Conservation (phyloP, 2,888 invertebrate species). For the Pilophorus perplexus region DNA sequence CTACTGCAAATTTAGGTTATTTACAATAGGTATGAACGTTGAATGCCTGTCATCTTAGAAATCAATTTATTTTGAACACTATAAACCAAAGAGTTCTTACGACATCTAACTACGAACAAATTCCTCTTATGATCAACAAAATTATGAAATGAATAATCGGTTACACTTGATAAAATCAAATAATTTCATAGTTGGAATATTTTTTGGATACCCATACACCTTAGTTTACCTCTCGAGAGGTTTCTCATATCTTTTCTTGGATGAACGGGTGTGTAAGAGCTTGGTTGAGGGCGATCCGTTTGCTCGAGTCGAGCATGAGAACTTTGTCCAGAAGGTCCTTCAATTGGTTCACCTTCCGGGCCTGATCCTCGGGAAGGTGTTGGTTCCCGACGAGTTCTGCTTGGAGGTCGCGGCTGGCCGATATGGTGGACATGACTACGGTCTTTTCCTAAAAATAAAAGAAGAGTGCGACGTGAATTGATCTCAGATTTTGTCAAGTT, state of each 20-base stretch:
- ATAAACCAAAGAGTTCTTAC: conserved; percentile 10
- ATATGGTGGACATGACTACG: conserved; percentile 90
- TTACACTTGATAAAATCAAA: not conserved
- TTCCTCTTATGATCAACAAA: conserved; percentile 6
- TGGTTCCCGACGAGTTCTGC: conserved; percentile 86
- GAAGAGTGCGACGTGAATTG: too few relatives aligned
- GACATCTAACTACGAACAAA: conserved; percentile 15
- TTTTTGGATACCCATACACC: conserved; percentile 2
- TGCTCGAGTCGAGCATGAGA: conserved; percentile 86
- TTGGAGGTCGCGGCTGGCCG: conserved; percentile 79
- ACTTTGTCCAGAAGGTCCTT: conserved; percentile 90
- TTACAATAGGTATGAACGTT: conserved; percentile 14
- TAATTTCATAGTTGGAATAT: not conserved
- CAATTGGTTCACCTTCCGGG: conserved; percentile 86
- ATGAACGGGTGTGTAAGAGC: conserved; percentile 93
- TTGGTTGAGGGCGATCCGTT: conserved; percentile 90
- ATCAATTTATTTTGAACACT: conserved; percentile 35
- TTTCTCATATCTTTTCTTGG: conserved; percentile 76
- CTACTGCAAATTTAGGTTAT: not conserved
- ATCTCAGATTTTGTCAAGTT: too few relatives aligned
- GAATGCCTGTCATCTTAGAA: conserved; percentile 2
- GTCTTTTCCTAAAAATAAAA: conserved; percentile 68
- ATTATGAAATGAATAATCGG: not conserved
- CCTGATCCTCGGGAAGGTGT: conserved; percentile 81
- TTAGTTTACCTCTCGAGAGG: conserved; percentile 28